Base-by-base conservation (phyloP, 2,888 invertebrate genomes). In the Nemotelus nigrinus region DNA sequence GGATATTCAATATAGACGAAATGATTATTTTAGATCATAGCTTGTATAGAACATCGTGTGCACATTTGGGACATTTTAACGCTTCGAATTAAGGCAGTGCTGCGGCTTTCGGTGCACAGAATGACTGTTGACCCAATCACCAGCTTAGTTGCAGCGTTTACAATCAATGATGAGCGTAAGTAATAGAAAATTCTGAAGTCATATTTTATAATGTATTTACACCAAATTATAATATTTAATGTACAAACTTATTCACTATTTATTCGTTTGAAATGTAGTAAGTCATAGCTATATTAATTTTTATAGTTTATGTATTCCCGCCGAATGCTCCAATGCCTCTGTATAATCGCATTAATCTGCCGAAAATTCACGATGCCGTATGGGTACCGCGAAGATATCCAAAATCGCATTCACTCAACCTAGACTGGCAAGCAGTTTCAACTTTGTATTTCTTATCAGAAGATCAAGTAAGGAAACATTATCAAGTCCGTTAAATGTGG, bases 11-110 rank as follows among this genome's bases (percentile, higher is more conserved):
- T 25, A 53, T 53, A 6, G 53, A 53, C 25, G 25, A 25, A 1
- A 6, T 8, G 44, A 60, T 58, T 53, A 76, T 79, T 83, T 3
- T 55, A 83, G 83, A 84, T 87, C 44, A 82, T 86, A n/a, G 85
- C 84, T 4, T 86, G 86, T 74, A 90, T 90, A 0, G 83, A 87
- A 3, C 83, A 87, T 25, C 88, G 90, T 79, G 83, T 93, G 3
- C 88, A 89, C 53, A 90, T 92, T 47, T 93, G 93, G 93, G 92
- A 93, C 86, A 85, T 93, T 57, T 85, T 92, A 78, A 91, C 91
- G 1, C 85, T 93, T 10, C 88, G 89, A 45, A 85, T 94, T 80
- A 86, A 88, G 53, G 92, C 93, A 90, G 89, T 88, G 68, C 82
- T 87, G 1, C 87, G 86, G 77, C 78, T 87, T 2, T 86, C 86